A percentile compares a stretch with the other conserved stretches of the same genome.
phyloP scores from a whole-genome alignment of 2,888 invertebrate species.

The Hyposoter dolosus region DNA sequence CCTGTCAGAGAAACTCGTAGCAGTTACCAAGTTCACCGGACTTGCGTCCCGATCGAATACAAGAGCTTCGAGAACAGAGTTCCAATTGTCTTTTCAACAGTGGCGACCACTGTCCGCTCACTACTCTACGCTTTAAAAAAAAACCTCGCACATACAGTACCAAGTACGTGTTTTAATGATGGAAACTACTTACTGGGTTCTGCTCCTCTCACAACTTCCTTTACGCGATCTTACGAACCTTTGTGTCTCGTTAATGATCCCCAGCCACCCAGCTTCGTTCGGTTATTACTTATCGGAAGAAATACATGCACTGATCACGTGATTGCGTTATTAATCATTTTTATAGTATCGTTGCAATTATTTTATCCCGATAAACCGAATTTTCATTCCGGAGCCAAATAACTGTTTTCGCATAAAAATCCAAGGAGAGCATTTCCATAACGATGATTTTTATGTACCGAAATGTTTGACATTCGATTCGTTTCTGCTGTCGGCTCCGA shows the following conservation, averaged over 20 bases:
- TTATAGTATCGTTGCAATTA: background rate
- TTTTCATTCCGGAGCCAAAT: background rate
- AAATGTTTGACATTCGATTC: background rate
- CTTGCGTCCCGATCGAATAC: background rate
- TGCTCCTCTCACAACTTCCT: background rate
- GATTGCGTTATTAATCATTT: background rate
- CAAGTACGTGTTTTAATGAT: constrained; percentile 42
- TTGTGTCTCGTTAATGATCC: constrained; percentile 10
- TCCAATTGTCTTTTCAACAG: constrained; percentile 63
- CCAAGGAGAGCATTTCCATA: background rate
- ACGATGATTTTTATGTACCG: background rate
- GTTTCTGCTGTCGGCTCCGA: background rate
- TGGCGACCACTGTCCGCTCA: constrained; percentile 53
- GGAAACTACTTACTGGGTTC: constrained; percentile 54
- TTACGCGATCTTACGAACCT: constrained; percentile 10
- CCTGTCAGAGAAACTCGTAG: constrained; percentile 57
- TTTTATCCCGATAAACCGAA: background rate
- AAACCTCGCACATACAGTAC: background rate
- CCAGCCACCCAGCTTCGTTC: background rate
- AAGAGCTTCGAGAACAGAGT: constrained; percentile 59
- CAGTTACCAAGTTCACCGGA: constrained; percentile 32
- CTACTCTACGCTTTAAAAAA: background rate
- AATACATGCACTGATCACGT: background rate
- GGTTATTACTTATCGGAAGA: background rate
- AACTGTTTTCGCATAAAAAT: background rate